A percentile compares a stretch with the other conserved stretches of the same genome.
phyloP scores from a whole-genome alignment of 2,888 invertebrate genomes.

The Aethes cnicana region DNA sequence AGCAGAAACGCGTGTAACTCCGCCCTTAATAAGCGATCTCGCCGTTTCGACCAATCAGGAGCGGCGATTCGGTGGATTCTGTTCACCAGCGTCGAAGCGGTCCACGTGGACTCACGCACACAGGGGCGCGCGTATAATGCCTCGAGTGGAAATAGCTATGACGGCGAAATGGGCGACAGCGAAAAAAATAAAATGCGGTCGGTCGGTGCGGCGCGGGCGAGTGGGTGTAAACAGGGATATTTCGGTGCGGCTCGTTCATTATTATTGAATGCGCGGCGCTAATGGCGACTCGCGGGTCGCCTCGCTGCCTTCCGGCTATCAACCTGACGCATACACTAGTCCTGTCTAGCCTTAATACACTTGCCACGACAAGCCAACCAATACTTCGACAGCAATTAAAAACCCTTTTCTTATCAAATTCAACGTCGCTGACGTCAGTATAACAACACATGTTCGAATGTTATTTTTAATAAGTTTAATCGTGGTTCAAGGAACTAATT shows the following conservation, averaged over 20 bases:
- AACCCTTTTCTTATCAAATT: conserved; percentile 27
- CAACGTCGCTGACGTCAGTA: conserved; percentile 19
- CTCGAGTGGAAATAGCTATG: conserved; percentile 83
- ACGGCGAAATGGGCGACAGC: conserved; percentile 83
- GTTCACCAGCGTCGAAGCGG: conserved; percentile 73
- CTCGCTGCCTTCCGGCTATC: too few species aligned
- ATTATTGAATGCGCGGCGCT: conserved; percentile 81
- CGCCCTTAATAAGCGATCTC: conserved; percentile 83
- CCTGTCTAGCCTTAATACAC: too few species aligned
- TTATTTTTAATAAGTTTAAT: conserved; percentile 30
- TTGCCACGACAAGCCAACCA: too few species aligned
- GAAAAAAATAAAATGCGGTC: conserved; percentile 83
- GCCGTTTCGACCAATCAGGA: conserved; percentile 57
- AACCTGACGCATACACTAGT: too few species aligned
- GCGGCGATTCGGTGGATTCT: conserved; percentile 58
- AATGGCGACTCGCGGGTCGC: conserved; percentile 65
- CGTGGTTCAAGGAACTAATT: conserved; percentile 25
- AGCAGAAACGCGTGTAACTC: conserved; percentile 73
- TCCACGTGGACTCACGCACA: conserved; percentile 80
- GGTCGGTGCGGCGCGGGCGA: conserved; percentile 69
- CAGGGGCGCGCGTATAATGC: conserved; percentile 75
- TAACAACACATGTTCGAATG: conserved; percentile 22
- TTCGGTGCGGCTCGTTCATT: conserved; percentile 81
- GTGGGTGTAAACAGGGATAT: conserved; percentile 82
- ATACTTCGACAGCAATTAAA: conserved; percentile 15